These are phyloP conservation scores for Ctenochaetus hawaiiensis DNA, from an alignment of 2,797 vertebrate species.

Conservation along the genomic window DNA sequence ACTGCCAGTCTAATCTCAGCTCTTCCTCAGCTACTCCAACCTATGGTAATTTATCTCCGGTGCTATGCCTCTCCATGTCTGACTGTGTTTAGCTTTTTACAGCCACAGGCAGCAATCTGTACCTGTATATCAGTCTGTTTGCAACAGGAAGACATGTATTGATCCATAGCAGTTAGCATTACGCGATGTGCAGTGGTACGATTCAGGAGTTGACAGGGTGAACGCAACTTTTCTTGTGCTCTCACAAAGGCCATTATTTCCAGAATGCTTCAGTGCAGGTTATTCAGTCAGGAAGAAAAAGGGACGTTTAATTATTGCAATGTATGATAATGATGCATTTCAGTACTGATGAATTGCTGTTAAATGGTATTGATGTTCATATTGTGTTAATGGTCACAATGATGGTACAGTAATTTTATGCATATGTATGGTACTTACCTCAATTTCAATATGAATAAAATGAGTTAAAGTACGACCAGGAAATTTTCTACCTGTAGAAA, in stretches of 20 bases:
- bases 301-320: conserved; percentile 21
- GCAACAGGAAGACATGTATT: conserved; percentile 46
- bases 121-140: conserved; percentile 35
- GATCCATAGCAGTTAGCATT: conserved; percentile 49
- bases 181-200: conserved; percentile 24
- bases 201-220: conserved; percentile 34
- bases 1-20: conserved; percentile 56
- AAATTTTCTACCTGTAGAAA: conserved; percentile 51
- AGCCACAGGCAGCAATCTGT: conserved; percentile 48
- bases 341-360: conserved; percentile 48
- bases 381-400: conserved; percentile 45
- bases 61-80: conserved; percentile 53
- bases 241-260: conserved; percentile 34
- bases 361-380: conserved; percentile 47
- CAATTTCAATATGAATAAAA: conserved; percentile 47
- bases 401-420: conserved; percentile 52
- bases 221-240: conserved; percentile 32
- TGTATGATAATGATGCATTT: conserved; percentile 45
- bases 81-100: conserved; percentile 41
- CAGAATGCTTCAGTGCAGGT: conserved; percentile 14
- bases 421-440: conserved; percentile 65
- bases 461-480: conserved; percentile 24
- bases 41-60: conserved; percentile 48
- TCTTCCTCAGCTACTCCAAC: conserved; percentile 51
- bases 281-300: conserved; percentile 10